Percentiles rank a stretch among this genome's conserved stretches.
Evolutionary conservation across 2,888 invertebrate genomes (phyloP).

Genomic region (Limnephilus marmoratus): DNA sequence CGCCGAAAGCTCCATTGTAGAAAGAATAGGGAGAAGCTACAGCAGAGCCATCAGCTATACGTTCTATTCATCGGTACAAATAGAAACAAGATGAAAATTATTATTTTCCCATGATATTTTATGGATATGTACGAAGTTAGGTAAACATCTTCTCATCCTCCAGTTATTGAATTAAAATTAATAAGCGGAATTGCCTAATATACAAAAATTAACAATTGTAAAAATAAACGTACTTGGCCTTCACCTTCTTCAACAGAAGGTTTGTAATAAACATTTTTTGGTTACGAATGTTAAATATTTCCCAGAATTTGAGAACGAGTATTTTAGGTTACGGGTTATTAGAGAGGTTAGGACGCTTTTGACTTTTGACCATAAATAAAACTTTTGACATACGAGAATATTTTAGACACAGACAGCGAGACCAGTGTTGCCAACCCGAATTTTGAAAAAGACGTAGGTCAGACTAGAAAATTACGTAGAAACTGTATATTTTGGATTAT

Average conservation of each 20-base stretch:
- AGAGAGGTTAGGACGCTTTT: neutral
- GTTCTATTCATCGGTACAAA: neutral
- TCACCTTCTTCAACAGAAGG: constrained; percentile 82
- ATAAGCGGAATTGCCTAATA: neutral
- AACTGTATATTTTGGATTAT: too few relatives aligned
- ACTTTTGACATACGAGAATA: neutral
- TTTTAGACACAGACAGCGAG: too few relatives aligned
- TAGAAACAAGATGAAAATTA: neutral
- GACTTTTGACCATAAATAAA: neutral
- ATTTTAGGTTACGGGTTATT: neutral
- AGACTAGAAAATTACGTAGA: too few relatives aligned
- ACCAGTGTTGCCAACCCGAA: too few relatives aligned
- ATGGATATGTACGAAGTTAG: neutral
- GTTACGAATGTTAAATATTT: neutral
- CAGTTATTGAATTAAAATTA: neutral
- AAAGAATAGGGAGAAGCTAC: neutral
- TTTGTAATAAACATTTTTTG: constrained; percentile 83
- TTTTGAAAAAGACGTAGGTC: too few relatives aligned
- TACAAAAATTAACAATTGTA: neutral
- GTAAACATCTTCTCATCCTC: neutral
- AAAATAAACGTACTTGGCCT: constrained; percentile 83
- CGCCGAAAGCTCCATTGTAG: neutral
- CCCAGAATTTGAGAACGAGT: neutral
- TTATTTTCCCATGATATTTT: neutral
- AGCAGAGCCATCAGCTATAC: neutral